Conservation (phyloP, 2,888 invertebrate species). For the Ormia ochracea region DNA sequence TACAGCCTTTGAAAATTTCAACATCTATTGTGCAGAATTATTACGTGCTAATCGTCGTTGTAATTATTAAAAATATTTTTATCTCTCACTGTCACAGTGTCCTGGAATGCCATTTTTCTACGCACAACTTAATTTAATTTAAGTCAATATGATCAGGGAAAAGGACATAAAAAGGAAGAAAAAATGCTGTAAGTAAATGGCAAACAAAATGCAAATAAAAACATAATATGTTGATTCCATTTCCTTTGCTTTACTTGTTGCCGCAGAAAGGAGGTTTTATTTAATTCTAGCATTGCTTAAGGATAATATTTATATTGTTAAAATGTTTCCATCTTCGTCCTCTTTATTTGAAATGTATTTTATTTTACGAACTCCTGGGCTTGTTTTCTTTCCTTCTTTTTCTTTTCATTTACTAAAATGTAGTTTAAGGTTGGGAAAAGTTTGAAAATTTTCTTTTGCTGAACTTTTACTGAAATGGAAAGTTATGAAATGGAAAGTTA, state of each 20-base stretch:
- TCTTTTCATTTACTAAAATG: background rate
- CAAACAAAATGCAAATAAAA: slow-evolving; percentile 14
- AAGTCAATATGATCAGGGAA: slow-evolving; percentile 39
- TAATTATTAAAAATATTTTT: no score
- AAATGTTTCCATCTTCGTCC: background rate
- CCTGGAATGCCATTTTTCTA: slow-evolving; percentile 31
- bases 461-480: background rate
- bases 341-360: slow-evolving; percentile 1
- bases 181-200: background rate
- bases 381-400: no score
- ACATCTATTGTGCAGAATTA: no score
- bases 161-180: background rate
- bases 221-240: slow-evolving; percentile 37
- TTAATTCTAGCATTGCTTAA: slow-evolving; percentile 24
- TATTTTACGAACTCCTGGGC: background rate
- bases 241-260: slow-evolving; percentile 35
- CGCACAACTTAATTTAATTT: slow-evolving; percentile 57
- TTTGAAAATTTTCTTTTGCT: background rate
- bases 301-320: slow-evolving; percentile 33
- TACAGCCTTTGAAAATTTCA: no score
- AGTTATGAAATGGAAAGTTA: background rate
- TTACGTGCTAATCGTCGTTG: no score
- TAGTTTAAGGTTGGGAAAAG: background rate
- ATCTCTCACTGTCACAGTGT: background rate
- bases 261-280: slow-evolving; percentile 4